Evolutionary conservation across 1,140 invertebrate species (phyloP), one percentile per base, ranked within the genome.

Genomic region (Neuroterus valhalla): DNA sequence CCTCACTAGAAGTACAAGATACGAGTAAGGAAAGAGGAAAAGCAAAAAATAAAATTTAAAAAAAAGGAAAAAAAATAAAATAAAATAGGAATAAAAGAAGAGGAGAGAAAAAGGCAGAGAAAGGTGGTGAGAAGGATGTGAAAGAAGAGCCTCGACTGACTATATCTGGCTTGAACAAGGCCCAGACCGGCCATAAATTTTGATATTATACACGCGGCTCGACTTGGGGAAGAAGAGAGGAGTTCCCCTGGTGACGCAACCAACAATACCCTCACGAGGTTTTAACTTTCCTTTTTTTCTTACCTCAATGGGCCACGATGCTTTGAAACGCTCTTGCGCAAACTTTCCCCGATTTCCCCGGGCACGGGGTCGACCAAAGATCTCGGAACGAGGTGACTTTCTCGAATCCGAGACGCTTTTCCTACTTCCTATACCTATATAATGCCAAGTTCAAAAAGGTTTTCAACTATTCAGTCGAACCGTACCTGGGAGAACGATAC

Each of bases 251-350:
- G 82, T 89, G 87, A 87, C 85, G 87, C 83, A 88, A 87, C 86
- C 81, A 83, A 86, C 86, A 85, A 87, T 89, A 80, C 84, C 81
- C 82, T 87, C 84, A 87, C 82, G 80, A 87, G 82, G 80, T 86
- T 87, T 85, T 83, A 83, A 87, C 84, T 88, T 88, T 89, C 83
- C 81, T 83, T 83, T 89, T 85, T 78, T 81, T 44, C 23, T 23
- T 68, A 70, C 71, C 72, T 46, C 70, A 66, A 72, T 68, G 78
- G 70, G 67, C 44, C 44, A 83, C 82, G 83, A 86, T 85, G 62
- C 43, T 46, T 68, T 42, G 43, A 66, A 69, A 66, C 45, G 80
- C 76, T 85, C 78, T 83, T 85, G 81, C 85, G 84, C 82, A 87
- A 88, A 88, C 83, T 87, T 88, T 88, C 81, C 84, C 84, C 78